Evolutionary conservation across 2,797 vertebrate species (phyloP).

Genomic region (Characodon lateralis): DNA sequence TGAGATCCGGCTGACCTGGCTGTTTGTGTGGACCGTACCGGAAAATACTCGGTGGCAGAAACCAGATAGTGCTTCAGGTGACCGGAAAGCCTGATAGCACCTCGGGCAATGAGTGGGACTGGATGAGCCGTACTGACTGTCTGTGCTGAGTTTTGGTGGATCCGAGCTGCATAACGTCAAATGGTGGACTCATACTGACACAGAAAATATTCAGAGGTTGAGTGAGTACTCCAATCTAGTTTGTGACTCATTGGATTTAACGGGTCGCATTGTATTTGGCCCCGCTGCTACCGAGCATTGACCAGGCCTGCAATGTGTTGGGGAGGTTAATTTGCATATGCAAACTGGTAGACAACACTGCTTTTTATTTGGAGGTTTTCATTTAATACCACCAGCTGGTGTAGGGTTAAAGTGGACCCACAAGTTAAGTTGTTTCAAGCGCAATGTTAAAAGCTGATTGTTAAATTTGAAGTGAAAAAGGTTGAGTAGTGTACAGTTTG

Average conservation of each 20-base stretch:
- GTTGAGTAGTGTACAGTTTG: too few species aligned
- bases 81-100: neutral
- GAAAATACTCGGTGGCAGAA: neutral
- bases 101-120: neutral
- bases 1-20: neutral
- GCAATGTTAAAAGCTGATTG: too few species aligned
- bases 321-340: too few species aligned
- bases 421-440: too few species aligned
- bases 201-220: slow-evolving; percentile 1
- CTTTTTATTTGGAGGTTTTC: too few species aligned
- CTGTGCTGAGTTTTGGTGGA: neutral
- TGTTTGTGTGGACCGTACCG: neutral
- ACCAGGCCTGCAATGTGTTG: too few species aligned
- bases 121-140: neutral
- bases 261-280: neutral
- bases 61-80: neutral
- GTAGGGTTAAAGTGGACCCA: too few species aligned
- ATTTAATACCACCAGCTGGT: too few species aligned
- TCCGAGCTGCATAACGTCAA: neutral
- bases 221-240: neutral
- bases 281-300: neutral
- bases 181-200: neutral
- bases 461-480: too few species aligned
- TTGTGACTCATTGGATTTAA: neutral
- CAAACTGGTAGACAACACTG: too few species aligned